Conservation (phyloP, 2,888 invertebrate species). For the Drosophila quinaria region DNA sequence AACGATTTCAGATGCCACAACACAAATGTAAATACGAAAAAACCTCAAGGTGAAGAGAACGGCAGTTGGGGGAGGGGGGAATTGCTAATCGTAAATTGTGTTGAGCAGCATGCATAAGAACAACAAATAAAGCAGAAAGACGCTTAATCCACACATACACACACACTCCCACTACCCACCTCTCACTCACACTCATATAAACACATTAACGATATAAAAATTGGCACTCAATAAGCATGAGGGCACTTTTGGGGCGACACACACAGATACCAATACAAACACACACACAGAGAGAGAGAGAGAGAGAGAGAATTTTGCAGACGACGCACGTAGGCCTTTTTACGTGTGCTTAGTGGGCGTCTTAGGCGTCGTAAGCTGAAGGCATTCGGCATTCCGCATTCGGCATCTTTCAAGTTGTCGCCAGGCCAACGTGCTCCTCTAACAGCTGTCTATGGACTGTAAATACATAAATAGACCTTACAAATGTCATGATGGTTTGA, state of each 20-base stretch:
- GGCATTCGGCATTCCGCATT: slow-evolving; percentile 25
- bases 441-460: slow-evolving; percentile 55
- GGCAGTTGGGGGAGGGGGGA: neutral
- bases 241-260: slow-evolving; percentile 57
- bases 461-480: slow-evolving; percentile 55
- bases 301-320: slow-evolving; percentile 16
- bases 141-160: slow-evolving; percentile 50
- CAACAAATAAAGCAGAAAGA: slow-evolving; percentile 28
- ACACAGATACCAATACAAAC: slow-evolving; percentile 8
- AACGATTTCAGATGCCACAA: slow-evolving; percentile 65
- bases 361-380: slow-evolving; percentile 43
- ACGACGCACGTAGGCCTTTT: slow-evolving; percentile 41
- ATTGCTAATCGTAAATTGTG: slow-evolving; percentile 71
- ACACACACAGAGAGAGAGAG: slow-evolving; percentile 15
- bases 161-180: slow-evolving; percentile 2
- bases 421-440: slow-evolving; percentile 20
- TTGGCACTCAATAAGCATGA: slow-evolving; percentile 77
- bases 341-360: slow-evolving; percentile 26
- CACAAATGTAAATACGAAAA: slow-evolving; percentile 64
- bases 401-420: slow-evolving; percentile 28
- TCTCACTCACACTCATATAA: slow-evolving; percentile 17
- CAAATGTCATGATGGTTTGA: neutral
- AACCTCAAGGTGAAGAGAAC: slow-evolving; percentile 49
- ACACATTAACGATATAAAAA: slow-evolving; percentile 70
- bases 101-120: slow-evolving; percentile 37